Percentiles rank a stretch among this genome's conserved stretches.
phyloP scores from a whole-genome alignment of 2,888 invertebrate genomes.

The Drosophila ustulata region DNA sequence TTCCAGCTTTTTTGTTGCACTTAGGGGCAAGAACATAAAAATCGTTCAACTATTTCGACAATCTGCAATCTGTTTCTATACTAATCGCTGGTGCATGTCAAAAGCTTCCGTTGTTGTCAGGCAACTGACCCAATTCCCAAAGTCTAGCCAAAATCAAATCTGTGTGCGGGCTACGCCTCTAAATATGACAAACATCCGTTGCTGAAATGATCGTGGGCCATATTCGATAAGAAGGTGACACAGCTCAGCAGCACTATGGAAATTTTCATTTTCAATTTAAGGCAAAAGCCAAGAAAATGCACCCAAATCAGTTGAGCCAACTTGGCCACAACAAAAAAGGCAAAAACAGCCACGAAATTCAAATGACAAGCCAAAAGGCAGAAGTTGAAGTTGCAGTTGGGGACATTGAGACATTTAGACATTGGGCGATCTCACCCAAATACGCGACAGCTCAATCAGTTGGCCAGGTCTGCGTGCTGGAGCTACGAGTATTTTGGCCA shows the following conservation, averaged over 20 bases:
- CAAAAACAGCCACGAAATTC: slow-evolving; percentile 59
- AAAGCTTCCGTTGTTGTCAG: slow-evolving; percentile 48
- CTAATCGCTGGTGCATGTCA: slow-evolving; percentile 26
- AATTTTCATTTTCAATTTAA: slow-evolving; percentile 53
- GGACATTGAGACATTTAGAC: slow-evolving; percentile 50
- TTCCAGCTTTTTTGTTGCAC: slow-evolving; percentile 48
- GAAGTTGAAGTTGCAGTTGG: slow-evolving; percentile 14
- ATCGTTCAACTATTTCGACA: slow-evolving; percentile 42
- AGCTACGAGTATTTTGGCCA: slow-evolving; percentile 56
- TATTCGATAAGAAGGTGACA: slow-evolving; percentile 50
- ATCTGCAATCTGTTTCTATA: slow-evolving; percentile 17
- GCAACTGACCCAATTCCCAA: slow-evolving; percentile 61
- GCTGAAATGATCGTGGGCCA: slow-evolving; percentile 48
- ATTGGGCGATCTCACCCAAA: slow-evolving; percentile 77
- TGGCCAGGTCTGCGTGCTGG: slow-evolving; percentile 76
- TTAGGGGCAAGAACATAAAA: slow-evolving; percentile 51
- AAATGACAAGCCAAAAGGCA: slow-evolving; percentile 66
- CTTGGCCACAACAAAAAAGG: slow-evolving; percentile 41
- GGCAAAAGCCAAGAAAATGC: slow-evolving; percentile 25
- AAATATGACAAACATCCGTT: slow-evolving; percentile 59
- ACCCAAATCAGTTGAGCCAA: slow-evolving; percentile 46
- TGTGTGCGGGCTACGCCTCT: slow-evolving; percentile 47
- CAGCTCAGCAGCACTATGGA: slow-evolving; percentile 44
- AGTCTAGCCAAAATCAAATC: slow-evolving; percentile 19
- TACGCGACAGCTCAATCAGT: slow-evolving; percentile 79